Percentiles rank a stretch among this genome's conserved stretches.
These are phyloP conservation scores for Rutilus rutilus DNA, from an alignment of 2,113 vertebrate genomes.

Conservation along the genomic window DNA sequence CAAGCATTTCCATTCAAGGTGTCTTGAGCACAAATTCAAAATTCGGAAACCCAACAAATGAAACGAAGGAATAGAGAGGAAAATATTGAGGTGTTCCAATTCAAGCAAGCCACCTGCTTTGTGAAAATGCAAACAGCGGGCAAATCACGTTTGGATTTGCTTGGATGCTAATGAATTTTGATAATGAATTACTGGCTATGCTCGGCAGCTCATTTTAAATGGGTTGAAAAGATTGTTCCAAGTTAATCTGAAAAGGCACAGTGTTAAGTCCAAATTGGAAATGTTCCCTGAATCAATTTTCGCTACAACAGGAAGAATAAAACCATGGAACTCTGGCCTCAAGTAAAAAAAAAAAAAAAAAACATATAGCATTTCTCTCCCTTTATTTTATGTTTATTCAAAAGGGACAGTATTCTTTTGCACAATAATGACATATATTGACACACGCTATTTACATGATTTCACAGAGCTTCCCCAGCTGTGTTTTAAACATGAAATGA, in stretches of 20 bases:
- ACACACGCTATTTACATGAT: not conserved
- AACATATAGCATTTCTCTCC: not conserved
- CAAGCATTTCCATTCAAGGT: not conserved
- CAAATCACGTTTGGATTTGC: slow-evolving; percentile 38
- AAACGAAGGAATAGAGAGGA: not conserved
- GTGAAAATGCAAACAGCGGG: slow-evolving; percentile 19
- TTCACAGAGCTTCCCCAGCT: not conserved
- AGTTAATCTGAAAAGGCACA: slow-evolving; percentile 58
- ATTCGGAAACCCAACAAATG: not conserved
- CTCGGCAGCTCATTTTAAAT: slow-evolving; percentile 64
- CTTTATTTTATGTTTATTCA: not conserved
- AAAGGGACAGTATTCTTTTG: not conserved
- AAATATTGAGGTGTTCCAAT: not conserved
- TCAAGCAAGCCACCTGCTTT: slow-evolving; percentile 23
- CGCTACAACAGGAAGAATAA: slow-evolving; percentile 67
- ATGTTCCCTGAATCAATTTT: slow-evolving; percentile 46
- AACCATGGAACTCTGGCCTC: slow-evolving; percentile 65
- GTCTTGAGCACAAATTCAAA: not conserved
- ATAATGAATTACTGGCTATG: slow-evolving; percentile 45
- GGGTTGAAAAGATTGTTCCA: slow-evolving; percentile 38
- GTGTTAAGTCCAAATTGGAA: slow-evolving; percentile 63
- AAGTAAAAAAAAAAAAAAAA: slow-evolving; percentile 63
- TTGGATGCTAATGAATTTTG: slow-evolving; percentile 39
- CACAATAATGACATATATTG: not conserved
- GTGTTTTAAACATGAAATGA: slow-evolving; percentile 17